phyloP scores from a whole-genome alignment of 2,113 vertebrate species.

The Sarotherodon lohbergeri region DNA sequence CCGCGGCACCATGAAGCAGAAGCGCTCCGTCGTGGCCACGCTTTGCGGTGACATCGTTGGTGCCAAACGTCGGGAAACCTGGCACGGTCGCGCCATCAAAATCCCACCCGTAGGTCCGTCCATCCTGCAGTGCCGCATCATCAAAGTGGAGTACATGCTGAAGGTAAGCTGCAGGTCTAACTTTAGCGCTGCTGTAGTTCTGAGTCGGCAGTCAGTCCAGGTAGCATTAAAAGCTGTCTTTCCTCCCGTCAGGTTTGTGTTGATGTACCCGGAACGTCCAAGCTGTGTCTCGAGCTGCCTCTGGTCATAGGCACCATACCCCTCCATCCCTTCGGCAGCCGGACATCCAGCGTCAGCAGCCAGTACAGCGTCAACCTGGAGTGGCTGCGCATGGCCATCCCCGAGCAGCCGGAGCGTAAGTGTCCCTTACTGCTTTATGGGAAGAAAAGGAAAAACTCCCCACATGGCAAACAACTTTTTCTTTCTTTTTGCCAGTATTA shows the following conservation, averaged over 20 bases:
- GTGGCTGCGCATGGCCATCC: constrained; percentile 81
- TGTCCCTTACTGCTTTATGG: not conserved
- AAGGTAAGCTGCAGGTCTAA: constrained; percentile 71
- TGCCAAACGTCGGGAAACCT: constrained; percentile 76
- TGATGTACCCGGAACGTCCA: constrained; percentile 89
- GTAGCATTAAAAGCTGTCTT: not conserved
- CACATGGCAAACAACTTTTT: not conserved
- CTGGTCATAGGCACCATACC: constrained; percentile 95
- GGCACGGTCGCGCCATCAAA: constrained; percentile 88
- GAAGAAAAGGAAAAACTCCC: not conserved
- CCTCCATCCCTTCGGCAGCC: constrained; percentile 84
- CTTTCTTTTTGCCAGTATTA: not conserved
- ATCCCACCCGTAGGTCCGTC: constrained; percentile 92
- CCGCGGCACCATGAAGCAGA: constrained; percentile 89
- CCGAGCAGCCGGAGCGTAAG: constrained; percentile 87
- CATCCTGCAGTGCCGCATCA: constrained; percentile 89
- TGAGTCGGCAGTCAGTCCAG: not conserved
- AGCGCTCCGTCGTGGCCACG: constrained; percentile 84
- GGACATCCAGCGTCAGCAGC: constrained; percentile 89
- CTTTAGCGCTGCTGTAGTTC: not conserved
- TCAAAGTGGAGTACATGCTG: constrained; percentile 90
- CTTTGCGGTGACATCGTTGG: constrained; percentile 79
- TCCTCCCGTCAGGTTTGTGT: constrained; percentile 81
- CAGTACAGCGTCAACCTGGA: constrained; percentile 84
- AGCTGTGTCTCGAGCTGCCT: constrained; percentile 89